Evolutionary conservation across 1,140 invertebrate genomes (phyloP).

Genomic region (Drosophila carrolli): DNA sequence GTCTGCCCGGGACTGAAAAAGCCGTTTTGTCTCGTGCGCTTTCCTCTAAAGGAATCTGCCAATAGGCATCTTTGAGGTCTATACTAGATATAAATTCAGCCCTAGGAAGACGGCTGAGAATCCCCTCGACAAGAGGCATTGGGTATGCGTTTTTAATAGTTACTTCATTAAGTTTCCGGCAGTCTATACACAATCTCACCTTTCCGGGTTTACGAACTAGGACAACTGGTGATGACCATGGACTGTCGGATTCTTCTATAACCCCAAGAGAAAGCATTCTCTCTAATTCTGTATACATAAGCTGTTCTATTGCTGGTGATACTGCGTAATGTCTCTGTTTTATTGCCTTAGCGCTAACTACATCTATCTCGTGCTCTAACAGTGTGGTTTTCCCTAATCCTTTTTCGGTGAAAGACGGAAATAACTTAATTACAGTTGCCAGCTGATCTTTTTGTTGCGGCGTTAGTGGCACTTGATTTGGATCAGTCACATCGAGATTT

Average conservation of each 20-base stretch:
- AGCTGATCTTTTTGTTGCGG: not conserved
- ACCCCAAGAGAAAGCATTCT: not conserved
- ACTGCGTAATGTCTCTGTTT: constrained; percentile 1
- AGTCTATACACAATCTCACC: constrained; percentile 1
- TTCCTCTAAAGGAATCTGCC: constrained; percentile 22
- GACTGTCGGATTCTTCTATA: constrained; percentile 1
- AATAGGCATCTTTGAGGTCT: constrained; percentile 30
- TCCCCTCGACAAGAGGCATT: not conserved
- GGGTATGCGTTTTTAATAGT: not conserved
- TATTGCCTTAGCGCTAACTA: not conserved
- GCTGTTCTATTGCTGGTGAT: not conserved
- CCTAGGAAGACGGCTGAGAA: not conserved
- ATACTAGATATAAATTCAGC: not conserved
- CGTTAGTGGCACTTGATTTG: not conserved
- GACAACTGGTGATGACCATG: not conserved
- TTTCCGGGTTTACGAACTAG: not conserved
- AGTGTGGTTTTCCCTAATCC: not conserved
- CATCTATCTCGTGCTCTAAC: constrained; percentile 6
- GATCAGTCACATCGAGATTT: not conserved
- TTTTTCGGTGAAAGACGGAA: not conserved
- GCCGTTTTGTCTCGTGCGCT: constrained; percentile 19
- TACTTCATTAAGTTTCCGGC: constrained; percentile 6
- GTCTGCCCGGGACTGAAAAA: constrained; percentile 21
- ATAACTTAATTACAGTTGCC: not conserved
- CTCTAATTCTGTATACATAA: not conserved